Base-by-base conservation (phyloP, 2,888 invertebrate species). In the Rhingia campestris region DNA sequence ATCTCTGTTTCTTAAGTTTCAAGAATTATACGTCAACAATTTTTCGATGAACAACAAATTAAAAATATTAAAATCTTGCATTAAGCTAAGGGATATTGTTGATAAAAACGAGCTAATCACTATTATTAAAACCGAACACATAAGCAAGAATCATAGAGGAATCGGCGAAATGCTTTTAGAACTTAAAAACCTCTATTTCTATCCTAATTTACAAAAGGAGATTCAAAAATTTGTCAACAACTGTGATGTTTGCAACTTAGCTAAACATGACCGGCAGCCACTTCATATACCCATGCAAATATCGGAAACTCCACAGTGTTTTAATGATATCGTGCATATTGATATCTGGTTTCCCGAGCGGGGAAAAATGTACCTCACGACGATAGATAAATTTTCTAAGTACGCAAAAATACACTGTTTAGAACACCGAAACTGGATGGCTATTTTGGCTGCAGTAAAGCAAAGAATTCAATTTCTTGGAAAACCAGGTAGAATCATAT, bases 161-260 rank as follows among this genome's bases (percentile, higher is more conserved):
- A 35, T 67, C 4, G 54, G 35, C 6, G 66, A 66, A 14, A 43
- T 54, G 1, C 43, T 54, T n/a, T 66, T 0, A 0, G 69, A 69
- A 4, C 9, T 54, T 74, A 86, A 63, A 66, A 79, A 12, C 4
- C 33, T 4, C 33, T 35, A 47, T 10, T 76, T 53, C 22, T 69
- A 35, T 9, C 56, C 56, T 4, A 56, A 69, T 7, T 3, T 66
- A 4, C 53, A 53, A 43, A 35, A 33, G 0, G 69, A 82, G 14
- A 51, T 86, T 1, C 77, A 86, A 37, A 47, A 86, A 5, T 79
- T 72, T 35, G 4, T 84, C 2, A 67, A 81, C 35, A 86, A 84
- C 49, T 75, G 77, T 33, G 47, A 69, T 4, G 39, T 32, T n/a
- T 69, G 37, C 5, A 81, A 53, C 43, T 22, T 63, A 6, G 14